Conservation (phyloP, 2,113 vertebrate genomes). For the Scartelaos histophorus region DNA sequence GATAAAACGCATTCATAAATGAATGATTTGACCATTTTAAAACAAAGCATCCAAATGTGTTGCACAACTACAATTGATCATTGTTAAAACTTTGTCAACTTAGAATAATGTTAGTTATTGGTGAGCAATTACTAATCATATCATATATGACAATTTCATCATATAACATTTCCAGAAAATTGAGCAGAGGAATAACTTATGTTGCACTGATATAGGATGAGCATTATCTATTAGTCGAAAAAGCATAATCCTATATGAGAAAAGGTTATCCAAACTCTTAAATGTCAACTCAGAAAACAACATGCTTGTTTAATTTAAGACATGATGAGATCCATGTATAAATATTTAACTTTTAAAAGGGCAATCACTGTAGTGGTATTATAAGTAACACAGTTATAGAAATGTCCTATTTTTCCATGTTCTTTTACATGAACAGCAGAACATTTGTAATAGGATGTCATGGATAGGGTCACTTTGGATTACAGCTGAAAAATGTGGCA, state of each 20-base stretch:
- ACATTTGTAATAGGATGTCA: slow-evolving; percentile 68
- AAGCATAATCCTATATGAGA: slow-evolving; percentile 11
- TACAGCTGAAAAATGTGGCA: slow-evolving; percentile 24
- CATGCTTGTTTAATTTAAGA: slow-evolving; percentile 25
- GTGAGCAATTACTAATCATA: slow-evolving; percentile 19
- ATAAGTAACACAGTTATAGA: slow-evolving; percentile 64
- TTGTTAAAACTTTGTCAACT: slow-evolving; percentile 30
- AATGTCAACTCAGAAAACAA: slow-evolving; percentile 48
- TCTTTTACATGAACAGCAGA: slow-evolving; percentile 57
- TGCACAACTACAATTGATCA: slow-evolving; percentile 50
- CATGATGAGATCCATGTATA: slow-evolving; percentile 39
- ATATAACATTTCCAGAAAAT: neutral
- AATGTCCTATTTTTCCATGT: slow-evolving; percentile 53
- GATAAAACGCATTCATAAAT: slow-evolving; percentile 8
- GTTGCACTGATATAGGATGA: neutral
- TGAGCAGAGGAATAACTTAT: neutral
- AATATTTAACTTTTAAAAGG: slow-evolving; percentile 60
- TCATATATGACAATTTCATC: neutral
- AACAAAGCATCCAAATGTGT: slow-evolving; percentile 35
- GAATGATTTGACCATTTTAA: neutral
- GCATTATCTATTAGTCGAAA: slow-evolving; percentile 3
- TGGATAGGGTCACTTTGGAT: slow-evolving; percentile 69
- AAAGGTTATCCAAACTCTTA: slow-evolving; percentile 27
- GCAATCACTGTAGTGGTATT: slow-evolving; percentile 66
- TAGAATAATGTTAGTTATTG: slow-evolving; percentile 11